phyloP scores from a whole-genome alignment of 2,797 vertebrate genomes.

The Pristis pectinata region DNA sequence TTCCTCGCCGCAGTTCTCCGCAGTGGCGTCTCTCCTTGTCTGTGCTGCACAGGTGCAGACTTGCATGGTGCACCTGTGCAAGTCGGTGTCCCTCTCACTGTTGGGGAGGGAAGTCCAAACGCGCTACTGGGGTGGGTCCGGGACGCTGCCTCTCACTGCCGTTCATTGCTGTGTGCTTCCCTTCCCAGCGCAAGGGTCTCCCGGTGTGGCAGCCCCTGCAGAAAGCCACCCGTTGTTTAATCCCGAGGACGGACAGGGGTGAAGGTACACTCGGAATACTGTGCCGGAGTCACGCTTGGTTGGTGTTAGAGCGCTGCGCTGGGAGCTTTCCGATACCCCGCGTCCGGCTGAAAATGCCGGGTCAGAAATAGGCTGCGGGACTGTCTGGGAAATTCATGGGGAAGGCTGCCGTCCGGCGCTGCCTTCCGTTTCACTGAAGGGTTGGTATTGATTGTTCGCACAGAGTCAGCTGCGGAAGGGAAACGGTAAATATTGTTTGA shows the following conservation, averaged over 20 bases:
- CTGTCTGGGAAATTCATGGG: neutral
- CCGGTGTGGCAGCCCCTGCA: too few species aligned
- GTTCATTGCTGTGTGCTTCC: too few species aligned
- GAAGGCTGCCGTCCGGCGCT: neutral
- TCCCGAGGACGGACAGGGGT: too few species aligned
- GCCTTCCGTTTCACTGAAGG: neutral
- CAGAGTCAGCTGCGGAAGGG: too few species aligned
- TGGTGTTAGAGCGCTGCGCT: neutral
- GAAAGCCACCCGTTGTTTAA: too few species aligned
- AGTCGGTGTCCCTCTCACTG: too few species aligned
- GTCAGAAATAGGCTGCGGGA: neutral
- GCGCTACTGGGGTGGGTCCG: too few species aligned
- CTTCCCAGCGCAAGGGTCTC: too few species aligned
- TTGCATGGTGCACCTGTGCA: neutral
- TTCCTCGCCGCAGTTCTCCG: neutral
- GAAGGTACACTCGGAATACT: neutral
- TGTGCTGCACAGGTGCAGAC: neutral
- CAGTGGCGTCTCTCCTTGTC: neutral
- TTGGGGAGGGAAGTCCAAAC: too few species aligned
- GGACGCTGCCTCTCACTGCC: too few species aligned
- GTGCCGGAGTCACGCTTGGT: neutral
- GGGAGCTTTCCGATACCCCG: neutral
- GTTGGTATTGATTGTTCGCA: neutral
- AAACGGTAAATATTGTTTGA: neutral
- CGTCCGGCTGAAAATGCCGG: neutral